Percentiles rank a stretch among this genome's conserved stretches.
phyloP scores from a whole-genome alignment of 1,140 invertebrate species.

The Tetragnatha versicolor region DNA sequence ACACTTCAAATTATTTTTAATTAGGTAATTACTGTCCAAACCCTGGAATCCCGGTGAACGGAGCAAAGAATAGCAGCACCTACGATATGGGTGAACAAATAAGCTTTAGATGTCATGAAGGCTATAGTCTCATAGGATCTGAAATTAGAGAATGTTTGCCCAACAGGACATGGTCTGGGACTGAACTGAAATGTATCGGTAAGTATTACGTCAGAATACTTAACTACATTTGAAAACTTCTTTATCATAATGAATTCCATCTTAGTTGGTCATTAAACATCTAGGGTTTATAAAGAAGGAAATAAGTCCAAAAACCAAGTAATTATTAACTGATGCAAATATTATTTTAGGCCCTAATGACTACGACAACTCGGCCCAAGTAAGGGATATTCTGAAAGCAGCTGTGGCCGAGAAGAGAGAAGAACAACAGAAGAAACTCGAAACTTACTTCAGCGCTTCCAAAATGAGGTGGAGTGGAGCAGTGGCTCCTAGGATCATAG shows the following conservation, averaged over 20 bases:
- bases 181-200: constrained; percentile 28
- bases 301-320: neutral
- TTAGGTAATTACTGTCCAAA: constrained; percentile 50
- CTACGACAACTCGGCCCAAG: neutral
- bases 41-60: constrained; percentile 43
- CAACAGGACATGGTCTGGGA: constrained; percentile 25
- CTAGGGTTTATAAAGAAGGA: neutral
- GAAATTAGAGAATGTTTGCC: constrained; percentile 15
- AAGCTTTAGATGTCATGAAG: neutral
- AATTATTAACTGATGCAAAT: neutral
- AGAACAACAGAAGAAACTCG: constrained; percentile 5
- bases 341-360: constrained; percentile 8
- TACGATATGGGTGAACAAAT: constrained; percentile 31
- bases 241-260: too few species aligned
- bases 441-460: neutral
- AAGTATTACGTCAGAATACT: too few species aligned
- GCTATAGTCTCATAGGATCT: constrained; percentile 17
- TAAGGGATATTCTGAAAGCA: neutral
- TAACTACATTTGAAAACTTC: too few species aligned
- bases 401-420: neutral
- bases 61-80: constrained; percentile 22
- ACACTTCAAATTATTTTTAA: neutral
- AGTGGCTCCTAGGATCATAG: constrained; percentile 1
- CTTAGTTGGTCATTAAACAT: neutral
- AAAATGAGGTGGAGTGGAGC: neutral